Percentiles rank a stretch among this genome's conserved stretches.
phyloP scores from a whole-genome alignment of 2,888 invertebrate genomes.

The Blastobasis lacticolella region DNA sequence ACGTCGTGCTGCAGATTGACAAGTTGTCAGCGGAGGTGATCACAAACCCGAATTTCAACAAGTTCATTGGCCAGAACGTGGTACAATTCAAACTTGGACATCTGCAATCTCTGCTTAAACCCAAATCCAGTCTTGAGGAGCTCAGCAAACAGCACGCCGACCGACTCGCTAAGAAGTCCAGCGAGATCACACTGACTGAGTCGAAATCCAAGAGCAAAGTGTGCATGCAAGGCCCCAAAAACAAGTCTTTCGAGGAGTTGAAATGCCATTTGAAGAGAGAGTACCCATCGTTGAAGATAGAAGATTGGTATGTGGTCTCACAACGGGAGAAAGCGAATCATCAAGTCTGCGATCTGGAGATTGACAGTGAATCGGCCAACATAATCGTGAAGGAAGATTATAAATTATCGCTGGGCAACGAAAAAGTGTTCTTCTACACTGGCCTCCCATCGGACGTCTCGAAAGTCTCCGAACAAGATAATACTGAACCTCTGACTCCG shows the following conservation, averaged over 20 bases:
- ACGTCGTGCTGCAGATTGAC: slow-evolving; percentile 56
- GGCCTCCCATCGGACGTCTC: slow-evolving; percentile 13
- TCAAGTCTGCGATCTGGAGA: slow-evolving; percentile 10
- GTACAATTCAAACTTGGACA: slow-evolving; percentile 56
- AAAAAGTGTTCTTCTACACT: slow-evolving; percentile 10
- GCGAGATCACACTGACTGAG: slow-evolving; percentile 2
- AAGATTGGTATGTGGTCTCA: slow-evolving; percentile 8
- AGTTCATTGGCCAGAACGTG: slow-evolving; percentile 27
- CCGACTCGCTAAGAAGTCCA: slow-evolving; percentile 9
- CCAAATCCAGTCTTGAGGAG: slow-evolving; percentile 39
- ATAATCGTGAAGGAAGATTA: slow-evolving; percentile 9
- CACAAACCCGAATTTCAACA: slow-evolving; percentile 38
- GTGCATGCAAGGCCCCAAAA: slow-evolving; percentile 7
- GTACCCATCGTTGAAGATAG: slow-evolving; percentile 11
- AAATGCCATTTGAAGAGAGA: slow-evolving; percentile 9
- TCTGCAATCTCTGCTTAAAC: slow-evolving; percentile 44
- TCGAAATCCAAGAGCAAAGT: slow-evolving; percentile 6
- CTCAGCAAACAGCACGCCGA: slow-evolving; percentile 23
- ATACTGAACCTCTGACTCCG: slow-evolving; percentile 21
- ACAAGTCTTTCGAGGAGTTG: slow-evolving; percentile 10
- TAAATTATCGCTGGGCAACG: slow-evolving; percentile 7
- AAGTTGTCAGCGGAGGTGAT: slow-evolving; percentile 60
- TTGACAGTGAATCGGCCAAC: slow-evolving; percentile 7
- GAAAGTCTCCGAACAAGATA: slow-evolving; percentile 20
- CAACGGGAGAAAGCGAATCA: slow-evolving; percentile 5